phyloP scores from a whole-genome alignment of 2,797 vertebrate species.

The Mus minutoides region DNA sequence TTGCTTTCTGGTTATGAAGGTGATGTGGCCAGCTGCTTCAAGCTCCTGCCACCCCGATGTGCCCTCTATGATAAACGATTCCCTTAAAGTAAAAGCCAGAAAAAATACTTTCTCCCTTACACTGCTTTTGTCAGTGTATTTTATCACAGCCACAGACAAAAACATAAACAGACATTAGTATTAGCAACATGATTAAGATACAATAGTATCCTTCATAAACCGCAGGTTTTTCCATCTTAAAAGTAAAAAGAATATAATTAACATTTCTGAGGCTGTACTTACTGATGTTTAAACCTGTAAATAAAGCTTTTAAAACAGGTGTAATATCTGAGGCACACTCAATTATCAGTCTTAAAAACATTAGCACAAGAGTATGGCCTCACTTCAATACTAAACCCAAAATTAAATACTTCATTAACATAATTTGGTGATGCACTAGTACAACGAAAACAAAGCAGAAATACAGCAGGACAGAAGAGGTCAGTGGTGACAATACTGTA shows the following conservation, averaged over 20 bases:
- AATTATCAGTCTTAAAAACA: slow-evolving; percentile 61
- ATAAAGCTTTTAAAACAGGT: slow-evolving; percentile 45
- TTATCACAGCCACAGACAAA: neutral
- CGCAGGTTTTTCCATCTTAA: slow-evolving; percentile 17
- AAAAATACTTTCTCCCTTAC: neutral
- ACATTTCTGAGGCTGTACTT: slow-evolving; percentile 27
- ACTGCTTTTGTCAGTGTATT: neutral
- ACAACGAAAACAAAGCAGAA: slow-evolving; percentile 22
- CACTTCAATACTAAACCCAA: slow-evolving; percentile 60
- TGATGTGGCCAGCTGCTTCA: neutral
- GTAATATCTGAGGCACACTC: neutral
- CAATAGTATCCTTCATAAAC: slow-evolving; percentile 36
- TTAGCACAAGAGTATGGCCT: slow-evolving; percentile 14
- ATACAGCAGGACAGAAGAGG: neutral
- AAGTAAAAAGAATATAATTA: slow-evolving; percentile 20
- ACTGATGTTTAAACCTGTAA: neutral
- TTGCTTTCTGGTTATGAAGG: neutral
- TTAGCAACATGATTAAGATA: neutral
- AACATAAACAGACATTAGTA: neutral
- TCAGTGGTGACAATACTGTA: neutral
- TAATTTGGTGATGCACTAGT: neutral
- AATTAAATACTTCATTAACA: slow-evolving; percentile 49
- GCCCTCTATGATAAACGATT: neutral
- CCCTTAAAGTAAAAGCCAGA: neutral
- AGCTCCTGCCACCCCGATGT: neutral